These are phyloP conservation scores for Meta bourneti DNA, from an alignment of 2,888 invertebrate genomes.

Conservation along the genomic window DNA sequence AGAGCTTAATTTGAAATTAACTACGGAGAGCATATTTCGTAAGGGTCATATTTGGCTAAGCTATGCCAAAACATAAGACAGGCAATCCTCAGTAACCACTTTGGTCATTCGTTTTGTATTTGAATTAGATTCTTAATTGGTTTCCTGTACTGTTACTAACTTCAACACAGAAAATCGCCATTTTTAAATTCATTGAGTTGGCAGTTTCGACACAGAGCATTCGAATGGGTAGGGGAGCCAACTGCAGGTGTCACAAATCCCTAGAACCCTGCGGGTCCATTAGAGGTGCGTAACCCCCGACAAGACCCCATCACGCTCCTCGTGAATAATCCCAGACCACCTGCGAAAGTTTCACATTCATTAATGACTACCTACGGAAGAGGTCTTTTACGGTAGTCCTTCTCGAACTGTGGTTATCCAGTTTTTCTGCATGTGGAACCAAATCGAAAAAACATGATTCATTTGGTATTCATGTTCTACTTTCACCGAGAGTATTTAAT, in stretches of 20 bases:
- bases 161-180: no score
- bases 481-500: neutral
- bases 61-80: no score
- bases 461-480: neutral
- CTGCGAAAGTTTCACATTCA: slow-evolving; percentile 52
- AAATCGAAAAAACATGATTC: neutral
- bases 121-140: no score
- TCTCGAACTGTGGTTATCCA: no score
- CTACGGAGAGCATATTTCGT: no score
- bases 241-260: slow-evolving; percentile 57
- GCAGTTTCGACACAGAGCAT: neutral
- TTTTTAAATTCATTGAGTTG: slow-evolving; percentile 65
- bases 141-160: no score
- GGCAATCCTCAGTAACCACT: no score
- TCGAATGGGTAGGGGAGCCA: slow-evolving; percentile 15
- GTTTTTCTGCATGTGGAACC: no score
- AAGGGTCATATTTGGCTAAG: no score
- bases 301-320: slow-evolving; percentile 28
- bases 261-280: slow-evolving; percentile 35
- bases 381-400: slow-evolving; percentile 27
- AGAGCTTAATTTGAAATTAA: no score
- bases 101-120: no score
- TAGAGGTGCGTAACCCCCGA: slow-evolving; percentile 55
- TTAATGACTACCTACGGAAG: slow-evolving; percentile 42
- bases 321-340: slow-evolving; percentile 51